Evolutionary conservation across 2,113 vertebrate species (phyloP).

Genomic region (Eonycteris spelaea): DNA sequence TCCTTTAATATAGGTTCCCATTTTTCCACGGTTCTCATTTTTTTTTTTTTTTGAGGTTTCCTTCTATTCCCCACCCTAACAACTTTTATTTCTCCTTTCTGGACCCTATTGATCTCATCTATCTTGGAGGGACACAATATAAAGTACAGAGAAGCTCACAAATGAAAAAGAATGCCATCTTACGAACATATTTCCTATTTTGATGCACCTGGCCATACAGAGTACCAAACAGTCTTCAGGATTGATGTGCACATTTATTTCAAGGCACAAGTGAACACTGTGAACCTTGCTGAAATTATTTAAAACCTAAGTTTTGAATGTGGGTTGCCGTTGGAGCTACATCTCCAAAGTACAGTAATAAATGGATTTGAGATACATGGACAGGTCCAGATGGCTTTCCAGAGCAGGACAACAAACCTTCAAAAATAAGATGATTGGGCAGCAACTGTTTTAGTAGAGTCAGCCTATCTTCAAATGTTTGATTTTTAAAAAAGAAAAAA

Average conservation of each 20-base stretch:
- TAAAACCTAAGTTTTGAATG: neutral
- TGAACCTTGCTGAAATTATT: neutral
- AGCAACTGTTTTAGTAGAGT: neutral
- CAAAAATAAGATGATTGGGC: neutral
- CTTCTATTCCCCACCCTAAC: neutral
- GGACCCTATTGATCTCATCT: conserved; percentile 36
- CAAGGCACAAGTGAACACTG: neutral
- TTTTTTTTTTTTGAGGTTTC: neutral
- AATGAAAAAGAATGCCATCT: neutral
- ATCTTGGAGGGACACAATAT: neutral
- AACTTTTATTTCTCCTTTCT: conserved; percentile 20
- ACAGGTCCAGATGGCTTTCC: neutral
- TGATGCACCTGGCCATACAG: neutral
- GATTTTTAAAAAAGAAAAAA: neutral
- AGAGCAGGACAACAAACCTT: neutral
- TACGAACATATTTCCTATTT: neutral
- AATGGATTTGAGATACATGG: neutral
- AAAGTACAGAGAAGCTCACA: neutral
- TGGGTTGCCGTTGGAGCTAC: neutral
- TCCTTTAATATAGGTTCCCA: neutral
- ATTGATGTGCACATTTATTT: conserved; percentile 28
- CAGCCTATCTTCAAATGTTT: neutral
- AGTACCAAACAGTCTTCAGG: neutral
- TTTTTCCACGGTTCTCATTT: neutral
- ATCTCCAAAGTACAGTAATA: neutral